Base-by-base conservation (phyloP, 2,888 invertebrate species). In the Pyrrhopygopsis socrates region DNA sequence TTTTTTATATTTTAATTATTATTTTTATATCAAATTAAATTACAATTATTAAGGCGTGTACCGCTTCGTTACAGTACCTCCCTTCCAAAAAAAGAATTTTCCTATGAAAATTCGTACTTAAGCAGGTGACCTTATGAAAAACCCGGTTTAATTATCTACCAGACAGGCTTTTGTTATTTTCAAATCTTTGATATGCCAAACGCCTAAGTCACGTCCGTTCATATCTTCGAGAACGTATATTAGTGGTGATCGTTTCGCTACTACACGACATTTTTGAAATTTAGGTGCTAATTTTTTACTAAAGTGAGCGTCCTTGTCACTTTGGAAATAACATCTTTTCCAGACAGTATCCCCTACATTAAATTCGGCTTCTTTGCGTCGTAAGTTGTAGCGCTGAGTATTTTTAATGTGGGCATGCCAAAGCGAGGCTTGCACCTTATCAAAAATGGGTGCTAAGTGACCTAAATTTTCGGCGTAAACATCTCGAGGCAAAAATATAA, bases 381-480 rank as follows among this genome's bases (percentile, higher is more conserved):
- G 5, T 34, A 34, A 34, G 34, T 34, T 34, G 11, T 34, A 34
- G 11, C 11, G 34, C 6, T 11, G 5, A 8, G 11, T 11, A 34
- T 34, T 34, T 34, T 34, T 34, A 34, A 34, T 11, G 34, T 34
- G 34, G 5, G 34, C 34, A 5, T 34, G 34, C 34, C 34, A 11
- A 34, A 34, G 34, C 34, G 5, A 8, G 34, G 11, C 5, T 34
- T 34, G 34, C 11, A 34, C 90, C 13, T 84, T 79, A 45, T 90
- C 81, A 60, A 90, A 91, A 5, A 88, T 76, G 13, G 27, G 41
- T 4, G 30, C 9, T 9, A 82, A 22, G 8, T 8, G 3, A 18
- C 83, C 83, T n/a, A 50, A 70, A 63, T 79, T 78, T 79, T 79
- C 73, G 9, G 80, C 80, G 30, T 73, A 80, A 5, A 34, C 34